Evolutionary conservation across 2,888 invertebrate species (phyloP).

Genomic region (Nudaria mundana): DNA sequence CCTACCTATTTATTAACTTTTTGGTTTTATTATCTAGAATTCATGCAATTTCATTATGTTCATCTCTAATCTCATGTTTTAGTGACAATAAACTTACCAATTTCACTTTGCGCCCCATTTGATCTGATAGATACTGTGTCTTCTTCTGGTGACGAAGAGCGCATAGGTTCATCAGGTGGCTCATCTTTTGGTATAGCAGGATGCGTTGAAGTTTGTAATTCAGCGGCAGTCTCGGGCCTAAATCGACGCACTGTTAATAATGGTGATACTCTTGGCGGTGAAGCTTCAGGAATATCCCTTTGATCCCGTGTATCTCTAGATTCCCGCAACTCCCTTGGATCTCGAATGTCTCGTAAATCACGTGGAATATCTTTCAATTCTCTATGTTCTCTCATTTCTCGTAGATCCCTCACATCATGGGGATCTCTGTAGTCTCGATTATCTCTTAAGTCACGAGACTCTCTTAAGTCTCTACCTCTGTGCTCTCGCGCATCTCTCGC

Average conservation of each 20-base stretch:
- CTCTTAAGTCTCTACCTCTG: slow-evolving; percentile 58
- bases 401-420: slow-evolving; percentile 54
- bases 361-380: slow-evolving; percentile 50
- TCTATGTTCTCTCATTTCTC: slow-evolving; percentile 49
- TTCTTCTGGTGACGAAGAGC: slow-evolving; percentile 81
- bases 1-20: too few relatives aligned
- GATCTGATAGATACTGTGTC: slow-evolving; percentile 79
- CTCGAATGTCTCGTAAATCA: slow-evolving; percentile 49
- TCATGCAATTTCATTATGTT: too few relatives aligned
- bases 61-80: too few relatives aligned
- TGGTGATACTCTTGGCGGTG: slow-evolving; percentile 73
- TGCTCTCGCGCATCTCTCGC: slow-evolving; percentile 51
- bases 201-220: slow-evolving; percentile 65
- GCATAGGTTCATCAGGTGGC: slow-evolving; percentile 76
- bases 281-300: slow-evolving; percentile 67
- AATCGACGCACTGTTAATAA: slow-evolving; percentile 73
- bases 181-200: slow-evolving; percentile 78
- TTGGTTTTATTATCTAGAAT: too few relatives aligned
- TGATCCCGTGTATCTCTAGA: slow-evolving; percentile 55
- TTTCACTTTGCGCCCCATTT: slow-evolving; percentile 79
- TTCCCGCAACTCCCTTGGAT: slow-evolving; percentile 59
- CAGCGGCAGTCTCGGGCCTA: slow-evolving; percentile 60
- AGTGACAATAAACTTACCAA: slow-evolving; percentile 65
- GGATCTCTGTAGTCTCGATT: slow-evolving; percentile 52
- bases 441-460: slow-evolving; percentile 51